These are phyloP conservation scores for Chelon auratus DNA, from an alignment of 2,797 vertebrate species.

Conservation along the genomic window DNA sequence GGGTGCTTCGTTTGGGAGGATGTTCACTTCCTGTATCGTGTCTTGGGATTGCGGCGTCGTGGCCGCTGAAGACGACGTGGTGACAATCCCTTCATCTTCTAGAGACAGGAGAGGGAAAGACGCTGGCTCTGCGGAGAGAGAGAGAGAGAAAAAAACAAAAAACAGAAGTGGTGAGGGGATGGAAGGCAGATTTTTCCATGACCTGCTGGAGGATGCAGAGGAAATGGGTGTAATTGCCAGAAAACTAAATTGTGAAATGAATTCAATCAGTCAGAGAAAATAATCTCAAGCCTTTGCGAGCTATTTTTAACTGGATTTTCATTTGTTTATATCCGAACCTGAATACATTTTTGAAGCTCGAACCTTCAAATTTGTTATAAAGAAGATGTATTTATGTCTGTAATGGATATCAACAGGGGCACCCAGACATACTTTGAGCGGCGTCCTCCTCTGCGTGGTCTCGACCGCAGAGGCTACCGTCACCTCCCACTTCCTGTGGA, in stretches of 20 bases:
- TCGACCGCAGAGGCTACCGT: constrained; percentile 51
- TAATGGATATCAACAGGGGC: not conserved
- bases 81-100: constrained; percentile 86
- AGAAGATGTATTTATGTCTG: not conserved
- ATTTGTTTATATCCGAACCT: too few relatives aligned
- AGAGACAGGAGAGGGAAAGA: constrained; percentile 86
- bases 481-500: constrained; percentile 66
- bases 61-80: constrained; percentile 78
- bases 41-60: constrained; percentile 74
- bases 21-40: constrained; percentile 77
- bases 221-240: too few relatives aligned
- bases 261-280: too few relatives aligned
- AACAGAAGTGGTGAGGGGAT: not conserved
- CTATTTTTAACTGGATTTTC: too few relatives aligned
- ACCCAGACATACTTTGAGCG: constrained; percentile 66
- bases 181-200: not conserved
- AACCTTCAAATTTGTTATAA: too few relatives aligned
- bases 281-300: too few relatives aligned
- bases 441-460: constrained; percentile 56
- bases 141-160: not conserved
- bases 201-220: too few relatives aligned
- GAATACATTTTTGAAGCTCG: not conserved
- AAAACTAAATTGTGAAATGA: not conserved
- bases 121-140: constrained; percentile 76
- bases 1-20: constrained; percentile 65